These are phyloP conservation scores for Mus caroli DNA, from an alignment of 2,797 vertebrate species.

Conservation along the genomic window DNA sequence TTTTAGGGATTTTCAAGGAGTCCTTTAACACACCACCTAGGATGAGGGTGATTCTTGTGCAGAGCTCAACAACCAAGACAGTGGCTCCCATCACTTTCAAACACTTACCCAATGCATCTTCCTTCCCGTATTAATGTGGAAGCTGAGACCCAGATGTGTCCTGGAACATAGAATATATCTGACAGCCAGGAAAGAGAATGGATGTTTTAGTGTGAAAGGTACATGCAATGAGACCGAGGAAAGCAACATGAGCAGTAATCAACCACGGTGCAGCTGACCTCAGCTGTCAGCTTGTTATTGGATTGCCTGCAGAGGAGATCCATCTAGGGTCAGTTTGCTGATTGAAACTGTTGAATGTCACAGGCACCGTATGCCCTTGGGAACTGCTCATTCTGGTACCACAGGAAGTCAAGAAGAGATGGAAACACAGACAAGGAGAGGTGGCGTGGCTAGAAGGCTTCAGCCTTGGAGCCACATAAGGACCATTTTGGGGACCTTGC, in stretches of 20 bases:
- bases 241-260: not conserved
- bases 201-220: not conserved
- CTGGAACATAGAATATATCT: not conserved
- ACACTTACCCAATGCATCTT: not conserved
- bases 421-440: not conserved
- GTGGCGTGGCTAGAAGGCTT: not conserved
- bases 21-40: not conserved
- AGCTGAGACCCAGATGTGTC: not conserved
- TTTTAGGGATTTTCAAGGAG: not conserved
- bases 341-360: not conserved
- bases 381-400: not conserved
- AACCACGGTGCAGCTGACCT: not conserved
- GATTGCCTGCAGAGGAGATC: not conserved
- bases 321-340: slow-evolving; percentile 3
- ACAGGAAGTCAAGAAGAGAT: not conserved
- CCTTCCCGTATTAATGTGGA: slow-evolving; percentile 45
- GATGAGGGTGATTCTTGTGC: not conserved
- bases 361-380: not conserved
- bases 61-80: not conserved
- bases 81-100: not conserved
- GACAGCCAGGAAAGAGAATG: slow-evolving; percentile 5
- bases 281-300: not conserved
- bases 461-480: not conserved
- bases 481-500: not conserved
- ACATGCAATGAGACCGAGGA: not conserved